Evolutionary conservation across 2,113 vertebrate genomes (phyloP).

Genomic region (Oryzias melastigma): DNA sequence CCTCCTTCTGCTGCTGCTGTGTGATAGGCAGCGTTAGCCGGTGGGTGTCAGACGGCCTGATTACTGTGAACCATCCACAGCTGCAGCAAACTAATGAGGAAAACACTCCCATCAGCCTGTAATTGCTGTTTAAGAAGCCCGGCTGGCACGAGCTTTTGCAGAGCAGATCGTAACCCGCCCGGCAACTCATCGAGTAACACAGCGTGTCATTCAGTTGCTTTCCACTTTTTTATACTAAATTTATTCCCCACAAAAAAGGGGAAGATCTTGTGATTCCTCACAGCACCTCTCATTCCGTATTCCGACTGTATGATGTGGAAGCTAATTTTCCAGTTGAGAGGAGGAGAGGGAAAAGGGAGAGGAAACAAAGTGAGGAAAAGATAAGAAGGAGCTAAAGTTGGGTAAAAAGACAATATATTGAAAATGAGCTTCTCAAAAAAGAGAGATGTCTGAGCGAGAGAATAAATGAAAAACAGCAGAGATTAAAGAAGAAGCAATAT

Average conservation of each 20-base stretch:
- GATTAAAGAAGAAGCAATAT: slow-evolving; percentile 11
- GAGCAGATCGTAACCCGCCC: slow-evolving; percentile 40
- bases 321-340: slow-evolving; percentile 44
- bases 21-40: slow-evolving; percentile 56
- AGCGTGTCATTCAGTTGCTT: slow-evolving; percentile 42
- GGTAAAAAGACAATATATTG: slow-evolving; percentile 3
- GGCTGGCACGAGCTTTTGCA: slow-evolving; percentile 49
- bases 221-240: slow-evolving; percentile 1
- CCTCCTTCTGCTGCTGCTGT: slow-evolving; percentile 35
- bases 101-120: slow-evolving; percentile 70
- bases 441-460: background rate
- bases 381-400: background rate
- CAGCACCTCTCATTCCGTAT: slow-evolving; percentile 32
- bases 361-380: slow-evolving; percentile 9
- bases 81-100: slow-evolving; percentile 73
- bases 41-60: slow-evolving; percentile 62
- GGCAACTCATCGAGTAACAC: slow-evolving; percentile 38
- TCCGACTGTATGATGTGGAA: slow-evolving; percentile 34
- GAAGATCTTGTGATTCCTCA: background rate
- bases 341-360: background rate
- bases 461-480: slow-evolving; percentile 6
- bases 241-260: background rate
- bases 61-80: slow-evolving; percentile 68
- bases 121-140: slow-evolving; percentile 73
- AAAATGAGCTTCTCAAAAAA: slow-evolving; percentile 3